Evolutionary conservation across 2,113 vertebrate species (phyloP).

Genomic region (Hyperopisus bebe): DNA sequence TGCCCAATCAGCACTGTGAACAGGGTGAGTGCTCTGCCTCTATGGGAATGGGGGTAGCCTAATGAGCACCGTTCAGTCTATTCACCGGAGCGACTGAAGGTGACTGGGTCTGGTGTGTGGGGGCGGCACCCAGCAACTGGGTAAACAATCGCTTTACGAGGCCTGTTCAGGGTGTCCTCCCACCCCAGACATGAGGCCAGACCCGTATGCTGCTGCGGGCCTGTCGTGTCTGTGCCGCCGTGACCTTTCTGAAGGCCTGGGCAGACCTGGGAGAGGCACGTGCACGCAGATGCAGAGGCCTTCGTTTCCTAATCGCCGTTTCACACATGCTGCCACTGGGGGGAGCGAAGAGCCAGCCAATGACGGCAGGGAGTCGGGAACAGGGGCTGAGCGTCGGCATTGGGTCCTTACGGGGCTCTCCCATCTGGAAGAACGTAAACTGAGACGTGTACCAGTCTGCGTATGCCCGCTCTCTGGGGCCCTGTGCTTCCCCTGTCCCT

Average conservation of each 20-base stretch:
- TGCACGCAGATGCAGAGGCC: background rate
- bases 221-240: background rate
- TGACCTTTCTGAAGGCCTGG: background rate
- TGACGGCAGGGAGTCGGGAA: background rate
- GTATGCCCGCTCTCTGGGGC: background rate
- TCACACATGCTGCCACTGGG: background rate
- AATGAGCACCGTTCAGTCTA: too few relatives aligned
- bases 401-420: background rate
- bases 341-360: background rate
- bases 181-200: background rate
- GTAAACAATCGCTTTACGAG: slow-evolving; percentile 3
- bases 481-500: background rate
- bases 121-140: background rate
- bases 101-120: background rate
- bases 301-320: background rate
- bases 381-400: too few relatives aligned
- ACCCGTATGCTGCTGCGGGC: background rate
- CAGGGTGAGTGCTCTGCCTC: background rate
- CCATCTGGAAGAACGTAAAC: background rate
- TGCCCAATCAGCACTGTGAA: background rate
- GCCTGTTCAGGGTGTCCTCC: background rate
- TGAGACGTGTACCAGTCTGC: background rate
- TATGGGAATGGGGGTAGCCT: background rate
- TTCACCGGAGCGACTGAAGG: background rate
- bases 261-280: background rate